Evolutionary conservation across 2,888 invertebrate species (phyloP), one percentile per base, ranked within the genome.

Genomic region (Eumacrocentrus americanus): DNA sequence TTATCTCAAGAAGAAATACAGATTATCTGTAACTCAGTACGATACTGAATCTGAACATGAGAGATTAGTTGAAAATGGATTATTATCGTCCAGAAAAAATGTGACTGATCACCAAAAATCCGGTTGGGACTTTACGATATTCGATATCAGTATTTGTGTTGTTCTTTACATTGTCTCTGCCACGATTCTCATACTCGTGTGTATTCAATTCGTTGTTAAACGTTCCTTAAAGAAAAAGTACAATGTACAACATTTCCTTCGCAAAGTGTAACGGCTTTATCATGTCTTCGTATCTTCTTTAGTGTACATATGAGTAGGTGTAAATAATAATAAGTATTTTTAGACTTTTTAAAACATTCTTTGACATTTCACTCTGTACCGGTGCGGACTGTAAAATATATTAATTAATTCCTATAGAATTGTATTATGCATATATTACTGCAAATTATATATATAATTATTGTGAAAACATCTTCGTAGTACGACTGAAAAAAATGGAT

Each of bases 131-230:
- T 86, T 89, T 79, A 88, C 87, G 71, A 82, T 84, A 74, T 83
- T 88, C 79, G 91, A 91, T 80, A 87, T 91, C 79, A 88, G 90
- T 77, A 86, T 91, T 82, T 88, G 90, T 80, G 87, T 91, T 81
- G 82, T 91, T 68, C 83, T 92, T 72, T 91, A 91, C 82, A 83
- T 89, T 73, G 86, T 87, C 76, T 91, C 91, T 78, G 88, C 90
- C 73, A 80, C 87, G 71, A 88, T 92, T 80, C 85, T 94, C 79
- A 83, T 90, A 70, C 77, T 92, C 75, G 90, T 91, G 66, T 88
- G 91, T 74, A 86, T 90, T 75, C 86, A 90, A 80, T 91, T 94
- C 80, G 84, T 91, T 69, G 86, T 87, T 70, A 86, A 86, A 78
- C 85, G 87, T 71, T 82, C 83, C 69, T 90, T 91, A 80, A 88